phyloP scores from a whole-genome alignment of 1,140 invertebrate species.

The Drosophila aff. region DNA sequence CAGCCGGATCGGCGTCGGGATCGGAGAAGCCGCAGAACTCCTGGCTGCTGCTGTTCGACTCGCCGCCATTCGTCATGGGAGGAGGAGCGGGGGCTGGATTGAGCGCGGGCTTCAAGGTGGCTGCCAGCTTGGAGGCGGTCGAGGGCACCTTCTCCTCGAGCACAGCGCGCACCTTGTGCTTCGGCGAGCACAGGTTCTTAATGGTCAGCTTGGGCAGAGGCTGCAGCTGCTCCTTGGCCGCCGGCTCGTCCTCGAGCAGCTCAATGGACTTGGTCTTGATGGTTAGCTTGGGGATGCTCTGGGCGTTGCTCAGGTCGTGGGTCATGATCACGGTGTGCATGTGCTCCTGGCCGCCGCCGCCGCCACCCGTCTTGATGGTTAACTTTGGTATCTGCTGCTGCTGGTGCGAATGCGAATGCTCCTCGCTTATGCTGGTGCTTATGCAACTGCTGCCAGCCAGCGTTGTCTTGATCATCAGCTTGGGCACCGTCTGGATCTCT shows the following conservation, averaged over 20 bases:
- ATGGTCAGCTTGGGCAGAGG: conserved; percentile 79
- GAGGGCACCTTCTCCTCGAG: conserved; percentile 66
- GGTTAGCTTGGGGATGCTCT: conserved; percentile 79
- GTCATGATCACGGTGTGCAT: conserved; percentile 80
- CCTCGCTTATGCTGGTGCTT: conserved; percentile 27
- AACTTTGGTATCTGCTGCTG: conserved; percentile 73
- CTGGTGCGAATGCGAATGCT: conserved; percentile 38
- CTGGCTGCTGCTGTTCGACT: conserved; percentile 64
- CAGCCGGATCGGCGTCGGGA: conserved; percentile 20
- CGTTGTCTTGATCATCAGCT: conserved; percentile 82
- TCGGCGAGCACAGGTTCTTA: conserved; percentile 79
- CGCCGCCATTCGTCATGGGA: conserved; percentile 60
- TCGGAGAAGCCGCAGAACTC: conserved; percentile 72
- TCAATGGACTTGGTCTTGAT: conserved; percentile 65
- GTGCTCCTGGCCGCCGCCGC: conserved; percentile 33
- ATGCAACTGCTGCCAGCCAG: conserved; percentile 63
- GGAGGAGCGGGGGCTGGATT: conserved; percentile 9
- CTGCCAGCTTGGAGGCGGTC: conserved; percentile 45
- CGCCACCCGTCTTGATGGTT: conserved; percentile 67
- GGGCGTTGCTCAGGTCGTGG: conserved; percentile 69
- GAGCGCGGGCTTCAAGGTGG: conserved; percentile 9
- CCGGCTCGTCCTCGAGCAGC: conserved; percentile 25
- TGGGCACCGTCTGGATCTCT: conserved; percentile 66
- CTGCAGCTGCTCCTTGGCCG: conserved; percentile 42
- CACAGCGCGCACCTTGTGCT: conserved; percentile 73